Conservation (phyloP, 64 coral and sea anemone genomes). For the Anthopleura sola region DNA sequence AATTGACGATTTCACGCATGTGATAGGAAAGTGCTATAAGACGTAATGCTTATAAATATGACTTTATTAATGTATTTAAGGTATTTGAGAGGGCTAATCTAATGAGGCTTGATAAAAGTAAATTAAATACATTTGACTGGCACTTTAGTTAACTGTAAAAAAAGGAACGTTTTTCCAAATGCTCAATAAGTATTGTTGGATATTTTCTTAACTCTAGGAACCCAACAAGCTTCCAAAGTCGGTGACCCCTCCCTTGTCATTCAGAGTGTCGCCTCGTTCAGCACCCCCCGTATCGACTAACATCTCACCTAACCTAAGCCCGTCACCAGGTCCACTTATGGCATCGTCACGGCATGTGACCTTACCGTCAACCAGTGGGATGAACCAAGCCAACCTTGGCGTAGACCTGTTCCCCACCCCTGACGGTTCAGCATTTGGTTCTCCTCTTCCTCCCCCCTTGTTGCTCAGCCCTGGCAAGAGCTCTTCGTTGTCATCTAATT, state of each 20-base stretch:
- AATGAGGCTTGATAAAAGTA: no score
- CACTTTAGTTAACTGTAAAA: no score
- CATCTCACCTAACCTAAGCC: not conserved
- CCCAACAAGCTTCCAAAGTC: conserved; percentile 39
- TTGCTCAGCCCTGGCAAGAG: conserved; percentile 1
- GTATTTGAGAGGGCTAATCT: no score
- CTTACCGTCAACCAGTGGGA: conserved; percentile 10
- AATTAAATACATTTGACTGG: no score
- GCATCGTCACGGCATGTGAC: not conserved
- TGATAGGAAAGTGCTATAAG: no score
- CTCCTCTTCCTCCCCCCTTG: conserved; percentile 16
- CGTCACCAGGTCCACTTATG: conserved; percentile 13
- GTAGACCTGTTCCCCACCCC: conserved; percentile 9
- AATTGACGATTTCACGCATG: no score
- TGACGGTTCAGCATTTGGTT: conserved; percentile 9
- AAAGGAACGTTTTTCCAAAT: no score
- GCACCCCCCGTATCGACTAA: conserved; percentile 18
- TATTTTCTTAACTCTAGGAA: conserved; percentile 9
- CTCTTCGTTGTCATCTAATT: conserved; percentile 7
- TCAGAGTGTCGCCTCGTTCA: conserved; percentile 37
- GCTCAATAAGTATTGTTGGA: no score
- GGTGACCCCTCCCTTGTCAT: conserved; percentile 47
- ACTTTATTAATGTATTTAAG: no score
- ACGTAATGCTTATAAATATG: no score
- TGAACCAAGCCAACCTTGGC: not conserved